These are phyloP conservation scores for Chaetorhynchus papuensis DNA, from an alignment of 2,113 vertebrate genomes.

Conservation along the genomic window DNA sequence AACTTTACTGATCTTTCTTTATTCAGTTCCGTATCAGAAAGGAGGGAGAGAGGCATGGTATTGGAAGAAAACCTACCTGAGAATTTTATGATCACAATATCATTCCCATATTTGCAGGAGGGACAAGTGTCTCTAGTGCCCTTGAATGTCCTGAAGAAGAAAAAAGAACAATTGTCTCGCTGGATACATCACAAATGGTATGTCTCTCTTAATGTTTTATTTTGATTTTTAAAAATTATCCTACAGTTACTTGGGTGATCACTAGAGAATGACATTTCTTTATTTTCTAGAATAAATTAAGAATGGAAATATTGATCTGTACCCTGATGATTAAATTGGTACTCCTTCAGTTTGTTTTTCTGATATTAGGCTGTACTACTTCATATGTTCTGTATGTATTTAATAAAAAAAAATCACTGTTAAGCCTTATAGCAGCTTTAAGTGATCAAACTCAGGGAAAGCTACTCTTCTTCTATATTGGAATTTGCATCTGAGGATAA, in stretches of 20 bases:
- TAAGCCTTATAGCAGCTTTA: background rate
- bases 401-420: background rate
- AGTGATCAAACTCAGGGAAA: background rate
- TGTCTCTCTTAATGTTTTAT: background rate
- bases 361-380: background rate
- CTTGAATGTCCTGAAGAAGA: slow-evolving; percentile 94
- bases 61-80: background rate
- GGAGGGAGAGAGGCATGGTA: background rate
- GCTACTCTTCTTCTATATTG: background rate
- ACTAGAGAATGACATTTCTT: background rate
- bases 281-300: background rate
- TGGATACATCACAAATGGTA: slow-evolving; percentile 99
- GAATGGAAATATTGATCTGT: background rate
- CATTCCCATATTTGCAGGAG: slow-evolving; percentile 76
- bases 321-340: background rate
- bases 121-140: slow-evolving; percentile 93
- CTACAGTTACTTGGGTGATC: background rate
- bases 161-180: slow-evolving; percentile 88
- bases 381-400: background rate
- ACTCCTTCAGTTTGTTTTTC: background rate
- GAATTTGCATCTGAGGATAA: background rate
- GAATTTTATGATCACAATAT: background rate
- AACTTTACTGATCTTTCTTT: background rate
- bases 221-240: background rate
- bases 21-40: background rate